Conservation (phyloP, 2,888 invertebrate genomes). For the Apotomis capreana region DNA sequence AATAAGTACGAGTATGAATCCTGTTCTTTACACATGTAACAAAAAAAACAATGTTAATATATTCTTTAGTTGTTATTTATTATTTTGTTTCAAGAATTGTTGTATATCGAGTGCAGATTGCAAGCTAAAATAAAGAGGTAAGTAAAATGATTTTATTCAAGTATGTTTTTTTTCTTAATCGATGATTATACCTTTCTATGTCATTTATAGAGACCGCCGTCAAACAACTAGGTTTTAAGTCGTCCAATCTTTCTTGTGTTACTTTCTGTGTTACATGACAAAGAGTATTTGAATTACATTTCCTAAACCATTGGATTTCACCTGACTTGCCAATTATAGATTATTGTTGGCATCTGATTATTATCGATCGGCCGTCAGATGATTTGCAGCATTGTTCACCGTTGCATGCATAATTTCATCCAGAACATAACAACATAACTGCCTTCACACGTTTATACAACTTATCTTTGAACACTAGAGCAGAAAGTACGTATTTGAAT, state of each 20-base stretch:
- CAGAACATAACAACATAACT: conserved; percentile 2
- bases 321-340: conserved; percentile 29
- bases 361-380: conserved; percentile 55
- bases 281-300: neutral
- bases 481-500: conserved; percentile 19
- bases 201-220: too few species aligned
- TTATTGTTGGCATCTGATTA: conserved; percentile 49
- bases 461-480: neutral
- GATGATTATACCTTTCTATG: too few species aligned
- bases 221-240: too few species aligned
- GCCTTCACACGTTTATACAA: neutral
- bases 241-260: neutral
- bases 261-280: neutral
- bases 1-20: too few species aligned
- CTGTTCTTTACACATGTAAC: too few species aligned
- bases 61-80: too few species aligned
- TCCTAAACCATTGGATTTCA: conserved; percentile 14
- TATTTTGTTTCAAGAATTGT: too few species aligned
- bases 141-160: too few species aligned
- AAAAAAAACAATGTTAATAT: too few species aligned
- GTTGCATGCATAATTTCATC: conserved; percentile 19
- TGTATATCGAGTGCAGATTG: too few species aligned
- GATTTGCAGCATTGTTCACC: conserved; percentile 59
- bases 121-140: too few species aligned
- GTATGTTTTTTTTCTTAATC: too few species aligned